phyloP scores from a whole-genome alignment of 2,888 invertebrate genomes.

The Pteria penguin region DNA sequence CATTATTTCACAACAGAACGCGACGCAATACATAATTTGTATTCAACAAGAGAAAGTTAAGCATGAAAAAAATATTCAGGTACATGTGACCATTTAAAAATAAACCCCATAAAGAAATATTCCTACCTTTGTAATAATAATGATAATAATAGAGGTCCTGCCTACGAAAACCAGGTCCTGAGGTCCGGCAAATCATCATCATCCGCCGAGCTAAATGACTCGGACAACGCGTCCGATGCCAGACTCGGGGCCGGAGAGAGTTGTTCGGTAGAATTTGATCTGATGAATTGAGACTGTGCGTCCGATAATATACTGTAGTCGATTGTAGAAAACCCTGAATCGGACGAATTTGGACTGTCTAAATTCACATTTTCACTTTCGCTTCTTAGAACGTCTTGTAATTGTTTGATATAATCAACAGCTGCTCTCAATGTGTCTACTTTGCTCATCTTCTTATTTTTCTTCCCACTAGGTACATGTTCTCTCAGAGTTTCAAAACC shows the following conservation, averaged over 20 bases:
- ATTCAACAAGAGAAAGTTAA: no score
- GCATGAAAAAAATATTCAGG: no score
- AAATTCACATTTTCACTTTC: slow-evolving; percentile 24
- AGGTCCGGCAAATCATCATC: slow-evolving; percentile 42
- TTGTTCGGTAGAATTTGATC: slow-evolving; percentile 29
- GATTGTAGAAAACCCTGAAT: background rate
- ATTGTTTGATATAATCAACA: slow-evolving; percentile 75
- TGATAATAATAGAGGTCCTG: no score
- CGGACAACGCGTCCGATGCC: slow-evolving; percentile 47
- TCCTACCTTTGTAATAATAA: background rate
- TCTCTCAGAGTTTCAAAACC: slow-evolving; percentile 76
- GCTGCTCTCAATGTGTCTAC: slow-evolving; percentile 77
- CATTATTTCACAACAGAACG: no score
- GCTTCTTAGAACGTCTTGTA: slow-evolving; percentile 59
- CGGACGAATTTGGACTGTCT: slow-evolving; percentile 1
- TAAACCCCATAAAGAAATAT: background rate
- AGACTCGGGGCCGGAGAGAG: slow-evolving; percentile 61
- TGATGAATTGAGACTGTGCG: background rate
- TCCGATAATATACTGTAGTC: slow-evolving; percentile 13
- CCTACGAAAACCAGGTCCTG: slow-evolving; percentile 34
- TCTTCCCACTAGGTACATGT: slow-evolving; percentile 75
- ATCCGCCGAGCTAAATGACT: slow-evolving; percentile 41
- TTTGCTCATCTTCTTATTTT: slow-evolving; percentile 78
- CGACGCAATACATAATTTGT: no score
- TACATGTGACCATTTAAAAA: no score